Conservation (phyloP, 2,797 vertebrate genomes). For the Platyrinchus mystaceus region DNA sequence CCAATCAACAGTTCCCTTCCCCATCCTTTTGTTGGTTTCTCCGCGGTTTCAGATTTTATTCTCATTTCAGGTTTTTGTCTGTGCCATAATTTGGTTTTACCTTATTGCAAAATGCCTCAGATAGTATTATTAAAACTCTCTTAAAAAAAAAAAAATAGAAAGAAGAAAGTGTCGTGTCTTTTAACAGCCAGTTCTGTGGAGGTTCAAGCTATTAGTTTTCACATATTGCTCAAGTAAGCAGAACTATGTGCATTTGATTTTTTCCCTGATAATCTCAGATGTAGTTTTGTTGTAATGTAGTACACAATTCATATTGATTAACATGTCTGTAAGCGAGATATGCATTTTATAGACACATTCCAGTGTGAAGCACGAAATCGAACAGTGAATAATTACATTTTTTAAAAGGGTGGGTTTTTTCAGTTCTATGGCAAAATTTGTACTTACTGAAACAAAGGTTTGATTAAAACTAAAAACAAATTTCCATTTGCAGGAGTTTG, state of each 20-base stretch:
- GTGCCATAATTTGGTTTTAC: slow-evolving; percentile 31
- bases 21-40: background rate
- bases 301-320: slow-evolving; percentile 78
- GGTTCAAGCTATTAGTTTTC: slow-evolving; percentile 71
- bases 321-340: slow-evolving; percentile 67
- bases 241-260: slow-evolving; percentile 72
- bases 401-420: background rate
- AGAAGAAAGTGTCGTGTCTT: background rate
- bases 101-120: background rate
- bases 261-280: slow-evolving; percentile 72
- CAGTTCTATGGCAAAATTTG: slow-evolving; percentile 22
- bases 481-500: slow-evolving; percentile 72
- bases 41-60: slow-evolving; percentile 26
- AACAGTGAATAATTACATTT: slow-evolving; percentile 72
- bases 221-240: slow-evolving; percentile 77
- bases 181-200: slow-evolving; percentile 3
- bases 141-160: background rate
- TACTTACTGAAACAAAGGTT: slow-evolving; percentile 59
- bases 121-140: background rate
- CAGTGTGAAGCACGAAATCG: slow-evolving; percentile 70
- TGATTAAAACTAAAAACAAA: slow-evolving; percentile 76
- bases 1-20: slow-evolving; percentile 28
- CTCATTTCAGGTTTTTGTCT: background rate
- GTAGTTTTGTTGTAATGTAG: slow-evolving; percentile 71
- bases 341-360: slow-evolving; percentile 71